phyloP scores from a whole-genome alignment of 1,140 invertebrate species.

The Papilio helenus region DNA sequence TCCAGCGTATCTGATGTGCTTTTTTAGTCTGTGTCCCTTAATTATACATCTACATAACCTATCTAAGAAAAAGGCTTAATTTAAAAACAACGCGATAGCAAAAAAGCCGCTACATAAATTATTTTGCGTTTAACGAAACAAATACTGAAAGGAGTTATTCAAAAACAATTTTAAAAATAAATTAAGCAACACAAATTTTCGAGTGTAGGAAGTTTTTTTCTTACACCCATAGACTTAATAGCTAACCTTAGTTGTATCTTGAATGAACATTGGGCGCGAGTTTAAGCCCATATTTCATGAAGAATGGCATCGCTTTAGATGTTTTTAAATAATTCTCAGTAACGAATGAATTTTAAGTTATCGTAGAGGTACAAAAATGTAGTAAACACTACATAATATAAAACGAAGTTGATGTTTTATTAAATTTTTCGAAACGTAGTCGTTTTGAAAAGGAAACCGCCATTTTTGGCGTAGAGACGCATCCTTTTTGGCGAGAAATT shows the following conservation, averaged over 20 bases:
- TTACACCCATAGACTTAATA: conserved; percentile 49
- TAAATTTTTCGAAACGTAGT: no score
- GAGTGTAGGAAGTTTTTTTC: conserved; percentile 10
- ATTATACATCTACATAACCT: conserved; percentile 77
- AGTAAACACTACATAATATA: conserved; percentile 4
- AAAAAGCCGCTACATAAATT: conserved; percentile 53
- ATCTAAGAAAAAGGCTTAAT: conserved; percentile 76
- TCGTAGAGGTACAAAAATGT: conserved; percentile 51
- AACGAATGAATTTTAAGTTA: conserved; percentile 43
- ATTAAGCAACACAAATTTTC: conserved; percentile 9
- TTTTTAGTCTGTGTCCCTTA: conserved; percentile 56
- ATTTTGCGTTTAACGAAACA: conserved; percentile 51
- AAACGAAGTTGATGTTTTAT: background rate
- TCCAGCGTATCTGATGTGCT: conserved; percentile 40
- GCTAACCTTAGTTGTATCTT: conserved; percentile 73
- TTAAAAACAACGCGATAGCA: conserved; percentile 65
- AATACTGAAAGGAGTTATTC: conserved; percentile 47
- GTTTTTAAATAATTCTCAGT: conserved; percentile 26
- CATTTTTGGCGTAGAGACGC: background rate
- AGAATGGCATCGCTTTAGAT: conserved; percentile 47
- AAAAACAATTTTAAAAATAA: conserved; percentile 12
- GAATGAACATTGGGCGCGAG: conserved; percentile 59
- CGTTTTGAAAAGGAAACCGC: background rate
- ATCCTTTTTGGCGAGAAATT: background rate
- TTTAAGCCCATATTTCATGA: conserved; percentile 36